phyloP scores from a whole-genome alignment of 2,888 invertebrate genomes.

The Cataglyphis livida region DNA sequence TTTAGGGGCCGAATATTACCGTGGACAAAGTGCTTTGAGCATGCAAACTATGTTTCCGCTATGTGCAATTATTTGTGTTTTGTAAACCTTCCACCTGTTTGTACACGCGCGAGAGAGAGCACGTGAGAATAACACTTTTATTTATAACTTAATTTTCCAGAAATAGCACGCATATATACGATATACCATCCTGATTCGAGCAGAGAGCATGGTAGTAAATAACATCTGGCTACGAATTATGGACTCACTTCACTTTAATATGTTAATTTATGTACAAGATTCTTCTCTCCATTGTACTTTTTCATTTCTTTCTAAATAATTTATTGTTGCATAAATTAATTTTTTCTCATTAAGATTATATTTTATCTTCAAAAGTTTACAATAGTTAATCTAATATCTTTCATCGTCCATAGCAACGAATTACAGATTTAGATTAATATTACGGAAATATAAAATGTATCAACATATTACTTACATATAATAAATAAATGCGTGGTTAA shows the following conservation, averaged over 20 bases:
- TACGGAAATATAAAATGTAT: conserved; percentile 17
- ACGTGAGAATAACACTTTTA: conserved; percentile 20
- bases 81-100: conserved; percentile 22
- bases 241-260: conserved; percentile 4
- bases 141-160: conserved; percentile 21
- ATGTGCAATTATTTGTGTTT: conserved; percentile 19
- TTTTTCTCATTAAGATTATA: neutral
- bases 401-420: neutral
- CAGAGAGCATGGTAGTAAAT: conserved; percentile 3
- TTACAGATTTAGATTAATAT: neutral
- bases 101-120: neutral
- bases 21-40: conserved; percentile 14
- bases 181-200: neutral
- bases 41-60: conserved; percentile 23
- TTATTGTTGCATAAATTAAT: neutral
- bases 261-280: neutral
- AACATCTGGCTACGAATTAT: conserved; percentile 1
- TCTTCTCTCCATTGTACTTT: neutral
- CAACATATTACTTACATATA: neutral
- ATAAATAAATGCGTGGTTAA: neutral
- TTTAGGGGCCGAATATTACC: conserved; percentile 16
- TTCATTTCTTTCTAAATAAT: neutral
- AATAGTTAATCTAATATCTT: conserved; percentile 7
- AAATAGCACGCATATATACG: neutral
- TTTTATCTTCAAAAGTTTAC: neutral